Base-by-base conservation (phyloP, 1,140 invertebrate genomes). In the Leptoteleia sp. region DNA sequence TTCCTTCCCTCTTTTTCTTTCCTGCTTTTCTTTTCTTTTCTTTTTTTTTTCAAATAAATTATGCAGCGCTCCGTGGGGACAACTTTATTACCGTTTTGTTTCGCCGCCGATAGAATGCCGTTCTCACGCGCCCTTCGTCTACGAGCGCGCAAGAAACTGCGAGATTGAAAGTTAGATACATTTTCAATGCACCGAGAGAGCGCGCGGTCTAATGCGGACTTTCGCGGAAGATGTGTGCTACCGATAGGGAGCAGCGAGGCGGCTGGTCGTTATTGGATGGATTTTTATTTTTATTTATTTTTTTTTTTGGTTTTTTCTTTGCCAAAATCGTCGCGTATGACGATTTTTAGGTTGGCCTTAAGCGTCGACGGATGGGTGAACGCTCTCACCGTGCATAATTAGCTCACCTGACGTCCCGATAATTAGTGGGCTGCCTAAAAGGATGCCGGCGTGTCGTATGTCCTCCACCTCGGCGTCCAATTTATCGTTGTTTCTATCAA, bases 391-490 rank as follows among this genome's bases (percentile, higher is more conserved):
- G 16, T 13, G 22, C 8, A 61, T 67, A 67, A 67, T 61, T 52
- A 62, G 27, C 54, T 79, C 52, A 87, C 85, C 85, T 70, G 82
- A 78, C 17, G 84, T 83, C 43, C 85, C 83, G 40, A 62, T 83
- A 54, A 88, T 79, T 42, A 83, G 16, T 7, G 85, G 84, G 62
- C 81, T 85, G 62, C 84, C 85, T 29, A 87, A 68, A 79, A 86
- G 86, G 13, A 85, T 64, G 6, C 82, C 80, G 11, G 79, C 82
- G 55, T 86, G 84, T 59, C 77, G 82, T 59, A 87, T 83, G 61
- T 87, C 84, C 55, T 86, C 84, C 27, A 82, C 84, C 35, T 87
- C 84, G 43, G 84, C 84, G 11, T 80, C 73, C 71, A 83, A 79
- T 76, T 81, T 84, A 35, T 81, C 55, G 42, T 50, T 57, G 45